Evolutionary conservation across 2,888 invertebrate species (phyloP), one percentile per base, ranked within the genome.

Genomic region (Seladonia tumulorum): DNA sequence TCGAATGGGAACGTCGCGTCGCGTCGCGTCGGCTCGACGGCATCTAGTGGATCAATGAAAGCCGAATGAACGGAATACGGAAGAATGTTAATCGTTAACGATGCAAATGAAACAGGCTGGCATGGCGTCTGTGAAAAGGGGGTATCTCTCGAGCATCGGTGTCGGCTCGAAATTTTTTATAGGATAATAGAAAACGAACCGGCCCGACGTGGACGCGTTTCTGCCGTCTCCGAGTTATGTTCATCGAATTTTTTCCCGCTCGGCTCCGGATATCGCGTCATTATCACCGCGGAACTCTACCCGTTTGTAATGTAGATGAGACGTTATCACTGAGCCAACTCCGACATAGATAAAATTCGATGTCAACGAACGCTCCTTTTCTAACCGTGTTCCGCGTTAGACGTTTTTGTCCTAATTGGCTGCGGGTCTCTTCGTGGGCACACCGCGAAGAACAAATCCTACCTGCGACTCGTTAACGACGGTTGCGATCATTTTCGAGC

Each of bases 311-410:
- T 79, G 87, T 71, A 85, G 80, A 85, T 85, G 87, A 85, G 81
- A 66, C 75, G 83, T 88, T 90, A 90, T 90, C 90, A 73, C 22
- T 42, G 79, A 83, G 76, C 76, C 63, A 79, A 88, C 90, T 86
- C 82, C 78, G 70, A 73, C 73, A 77, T 75, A 88, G 90, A 90
- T 90, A 90, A 90, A 89, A 57, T 85, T 86, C 82, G 84, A 87
- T 86, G 89, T 87, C 90, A 87, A 90, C 73, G 90, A 88, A 90
- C 90, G 90, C 77, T 75, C 63, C 81, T 80, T 81, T 81, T 82
- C 66, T 57, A 72, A 73, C 73, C 76, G 85, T 45, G 70, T 60
- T 79, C 73, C 79, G 72, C 77, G 60, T 87, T 77, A 79, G 77
- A 76, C 75, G 68, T 49, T 83, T 83, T 81, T 49, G 57, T 78